These are phyloP conservation scores for Otolemur crassicaudatus DNA, from an alignment of 2,797 vertebrate genomes.

Conservation along the genomic window DNA sequence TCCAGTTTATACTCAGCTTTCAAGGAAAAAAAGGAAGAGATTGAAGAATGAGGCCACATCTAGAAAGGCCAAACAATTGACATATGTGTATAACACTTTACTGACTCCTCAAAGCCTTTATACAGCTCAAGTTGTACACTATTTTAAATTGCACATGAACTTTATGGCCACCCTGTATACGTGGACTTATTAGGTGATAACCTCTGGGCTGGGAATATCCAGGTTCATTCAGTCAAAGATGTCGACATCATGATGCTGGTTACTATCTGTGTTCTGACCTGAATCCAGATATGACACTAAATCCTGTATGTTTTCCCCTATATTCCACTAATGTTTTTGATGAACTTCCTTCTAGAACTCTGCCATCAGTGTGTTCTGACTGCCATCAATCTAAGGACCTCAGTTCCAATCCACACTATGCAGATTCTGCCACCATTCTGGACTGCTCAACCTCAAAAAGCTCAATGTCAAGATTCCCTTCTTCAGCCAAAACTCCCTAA, in stretches of 20 bases:
- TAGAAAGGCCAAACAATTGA: background rate
- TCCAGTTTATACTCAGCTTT: background rate
- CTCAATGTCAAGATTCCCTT: background rate
- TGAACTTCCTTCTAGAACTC: background rate
- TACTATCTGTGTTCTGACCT: background rate
- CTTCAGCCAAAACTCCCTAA: background rate
- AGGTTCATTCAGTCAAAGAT: background rate
- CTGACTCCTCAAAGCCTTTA: background rate
- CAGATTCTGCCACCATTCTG: background rate
- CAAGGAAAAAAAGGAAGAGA: background rate
- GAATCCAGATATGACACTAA: background rate
- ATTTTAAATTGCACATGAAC: too few relatives aligned
- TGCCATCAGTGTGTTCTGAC: background rate
- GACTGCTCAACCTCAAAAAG: background rate
- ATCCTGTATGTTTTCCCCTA: background rate
- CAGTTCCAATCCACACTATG: background rate
- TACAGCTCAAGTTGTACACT: too few relatives aligned
- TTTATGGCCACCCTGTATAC: too few relatives aligned
- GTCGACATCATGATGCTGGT: background rate
- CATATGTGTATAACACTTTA: background rate
- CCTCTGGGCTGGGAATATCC: background rate
- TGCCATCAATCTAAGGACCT: background rate
- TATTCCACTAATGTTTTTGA: background rate
- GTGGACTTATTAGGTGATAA: background rate
- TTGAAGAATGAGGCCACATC: background rate